Evolutionary conservation across 2,797 vertebrate genomes (phyloP).

Genomic region (Semaprochilodus insignis): DNA sequence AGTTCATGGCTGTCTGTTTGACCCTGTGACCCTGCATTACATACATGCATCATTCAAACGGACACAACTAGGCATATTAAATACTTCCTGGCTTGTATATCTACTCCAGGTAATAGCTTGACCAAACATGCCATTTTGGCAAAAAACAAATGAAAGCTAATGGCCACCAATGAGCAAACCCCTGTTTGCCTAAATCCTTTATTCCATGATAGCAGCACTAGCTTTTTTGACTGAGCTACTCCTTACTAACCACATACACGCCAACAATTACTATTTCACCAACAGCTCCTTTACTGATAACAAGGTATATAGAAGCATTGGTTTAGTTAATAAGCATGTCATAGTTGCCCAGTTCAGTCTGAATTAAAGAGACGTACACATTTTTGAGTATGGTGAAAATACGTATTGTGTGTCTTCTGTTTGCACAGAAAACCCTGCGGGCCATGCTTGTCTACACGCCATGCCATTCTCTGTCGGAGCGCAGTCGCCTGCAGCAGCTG

Average conservation of each 20-base stretch:
- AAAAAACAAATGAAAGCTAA: not conserved
- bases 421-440: constrained; percentile 86
- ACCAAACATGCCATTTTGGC: not conserved
- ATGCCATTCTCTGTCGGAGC: constrained; percentile 84
- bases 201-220: not conserved
- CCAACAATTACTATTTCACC: not conserved
- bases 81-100: not conserved
- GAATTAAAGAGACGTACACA: not conserved
- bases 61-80: not conserved
- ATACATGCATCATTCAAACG: constrained; percentile 7
- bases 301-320: not conserved
- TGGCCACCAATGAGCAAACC: not conserved
- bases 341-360: not conserved
- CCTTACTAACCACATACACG: not conserved
- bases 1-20: constrained; percentile 26
- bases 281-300: not conserved
- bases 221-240: not conserved
- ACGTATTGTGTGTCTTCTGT: not conserved
- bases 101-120: not conserved
- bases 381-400: no score
- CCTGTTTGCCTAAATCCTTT: not conserved
- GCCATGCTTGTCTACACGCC: constrained; percentile 92
- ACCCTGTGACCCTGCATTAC: not conserved
- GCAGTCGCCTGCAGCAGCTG: constrained; percentile 84
- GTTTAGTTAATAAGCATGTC: not conserved